Conservation (phyloP, 2,888 invertebrate genomes). For the Campopleginae sp. region DNA sequence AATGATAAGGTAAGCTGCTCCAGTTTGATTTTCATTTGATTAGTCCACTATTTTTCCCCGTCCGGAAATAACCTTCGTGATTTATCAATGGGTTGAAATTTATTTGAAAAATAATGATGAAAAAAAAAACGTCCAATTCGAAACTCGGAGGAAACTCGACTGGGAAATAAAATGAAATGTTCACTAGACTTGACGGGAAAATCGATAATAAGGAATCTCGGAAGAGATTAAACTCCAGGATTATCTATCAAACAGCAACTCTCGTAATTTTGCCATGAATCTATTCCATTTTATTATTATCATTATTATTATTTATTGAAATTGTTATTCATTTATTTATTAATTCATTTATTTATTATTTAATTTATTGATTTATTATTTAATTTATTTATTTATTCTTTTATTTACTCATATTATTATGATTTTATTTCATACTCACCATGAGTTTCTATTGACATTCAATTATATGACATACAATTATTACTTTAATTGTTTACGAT, state of each 20-base stretch:
- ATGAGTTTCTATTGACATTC: not conserved
- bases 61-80: not conserved
- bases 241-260: not conserved
- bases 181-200: not conserved
- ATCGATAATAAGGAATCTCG: not conserved
- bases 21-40: not conserved
- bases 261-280: not conserved
- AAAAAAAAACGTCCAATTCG: not conserved
- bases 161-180: not conserved
- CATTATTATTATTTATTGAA: too few species aligned
- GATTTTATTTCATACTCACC: not conserved
- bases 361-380: too few species aligned
- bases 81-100: not conserved
- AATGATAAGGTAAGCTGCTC: constrained; percentile 89
- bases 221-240: not conserved
- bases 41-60: too few species aligned
- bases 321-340: too few species aligned
- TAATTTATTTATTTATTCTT: too few species aligned
- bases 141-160: not conserved
- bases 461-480: too few species aligned
- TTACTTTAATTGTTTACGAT: not conserved
- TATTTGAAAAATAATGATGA: not conserved
- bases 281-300: too few species aligned
- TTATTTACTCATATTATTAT: too few species aligned
- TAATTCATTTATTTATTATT: too few species aligned